Evolutionary conservation across 2,888 invertebrate species (phyloP).

Genomic region (Trichacis sp.): DNA sequence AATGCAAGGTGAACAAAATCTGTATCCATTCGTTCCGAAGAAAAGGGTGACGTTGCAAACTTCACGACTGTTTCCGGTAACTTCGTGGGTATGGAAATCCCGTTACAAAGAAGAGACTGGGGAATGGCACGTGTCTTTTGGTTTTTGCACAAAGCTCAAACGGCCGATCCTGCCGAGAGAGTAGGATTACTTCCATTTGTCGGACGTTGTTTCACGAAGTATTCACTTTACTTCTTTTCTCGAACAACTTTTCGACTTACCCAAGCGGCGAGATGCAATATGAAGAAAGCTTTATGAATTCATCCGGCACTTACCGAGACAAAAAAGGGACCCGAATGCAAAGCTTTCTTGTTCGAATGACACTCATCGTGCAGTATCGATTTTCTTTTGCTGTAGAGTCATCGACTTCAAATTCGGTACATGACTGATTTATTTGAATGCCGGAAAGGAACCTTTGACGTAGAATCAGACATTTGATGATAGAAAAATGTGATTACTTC

Average conservation of each 20-base stretch:
- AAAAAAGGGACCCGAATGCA: conserved; percentile 17
- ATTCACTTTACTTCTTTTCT: conserved; percentile 15
- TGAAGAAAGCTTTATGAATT: conserved; percentile 27
- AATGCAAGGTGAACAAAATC: no score
- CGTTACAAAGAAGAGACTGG: conserved; percentile 4
- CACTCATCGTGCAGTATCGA: no score
- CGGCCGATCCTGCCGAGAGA: conserved; percentile 14
- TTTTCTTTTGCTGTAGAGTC: no score
- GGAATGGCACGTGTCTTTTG: conserved; percentile 2
- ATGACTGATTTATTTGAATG: no score
- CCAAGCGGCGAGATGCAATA: conserved; percentile 17
- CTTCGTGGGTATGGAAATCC: background rate
- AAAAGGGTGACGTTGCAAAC: no score
- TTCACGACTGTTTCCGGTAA: no score
- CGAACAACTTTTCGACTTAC: conserved; percentile 9
- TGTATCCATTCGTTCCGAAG: no score
- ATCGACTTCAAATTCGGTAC: no score
- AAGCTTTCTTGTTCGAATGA: no score
- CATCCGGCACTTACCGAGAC: conserved; percentile 17
- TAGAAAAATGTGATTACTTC: no score
- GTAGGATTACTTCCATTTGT: conserved; percentile 29
- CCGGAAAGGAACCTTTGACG: no score
- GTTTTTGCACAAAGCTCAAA: conserved; percentile 18
- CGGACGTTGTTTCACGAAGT: conserved; percentile 22
- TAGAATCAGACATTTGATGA: no score